These are phyloP conservation scores for Trachelus iudaicus DNA, from an alignment of 2,888 invertebrate species.

Conservation along the genomic window DNA sequence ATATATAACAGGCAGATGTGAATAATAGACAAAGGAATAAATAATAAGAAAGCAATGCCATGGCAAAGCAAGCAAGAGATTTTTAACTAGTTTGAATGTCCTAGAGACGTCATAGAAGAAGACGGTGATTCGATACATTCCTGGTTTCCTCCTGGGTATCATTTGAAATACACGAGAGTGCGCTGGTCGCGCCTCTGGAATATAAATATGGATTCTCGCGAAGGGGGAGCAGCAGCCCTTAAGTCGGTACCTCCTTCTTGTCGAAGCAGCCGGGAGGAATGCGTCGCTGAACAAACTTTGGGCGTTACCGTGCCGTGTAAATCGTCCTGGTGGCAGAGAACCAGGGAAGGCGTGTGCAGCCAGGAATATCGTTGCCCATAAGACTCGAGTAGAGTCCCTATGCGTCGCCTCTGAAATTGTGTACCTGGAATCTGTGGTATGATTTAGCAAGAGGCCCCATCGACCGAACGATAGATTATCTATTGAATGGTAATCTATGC, in stretches of 20 bases:
- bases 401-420: background rate
- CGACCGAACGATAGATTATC: conserved; percentile 43
- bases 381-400: background rate
- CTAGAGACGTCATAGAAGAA: background rate
- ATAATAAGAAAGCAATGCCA: background rate
- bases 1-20: background rate
- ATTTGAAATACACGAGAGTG: background rate
- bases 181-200: background rate
- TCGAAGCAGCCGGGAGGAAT: conserved; percentile 24
- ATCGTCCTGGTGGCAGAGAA: conserved; percentile 27
- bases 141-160: background rate
- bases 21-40: background rate
- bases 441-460: conserved; percentile 42
- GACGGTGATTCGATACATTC: background rate
- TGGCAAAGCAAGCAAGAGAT: background rate
- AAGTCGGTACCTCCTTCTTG: background rate
- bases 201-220: conserved; percentile 2
- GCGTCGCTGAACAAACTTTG: conserved; percentile 52
- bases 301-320: conserved; percentile 47
- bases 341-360: background rate
- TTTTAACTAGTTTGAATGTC: background rate
- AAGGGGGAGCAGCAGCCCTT: background rate
- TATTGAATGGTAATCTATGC: conserved; percentile 51
- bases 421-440: conserved; percentile 21
- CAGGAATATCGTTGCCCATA: background rate